A percentile compares a stretch with the other conserved stretches of the same genome.
phyloP scores from a whole-genome alignment of 2,888 invertebrate genomes.

The Zhuqinia jingwanae region DNA sequence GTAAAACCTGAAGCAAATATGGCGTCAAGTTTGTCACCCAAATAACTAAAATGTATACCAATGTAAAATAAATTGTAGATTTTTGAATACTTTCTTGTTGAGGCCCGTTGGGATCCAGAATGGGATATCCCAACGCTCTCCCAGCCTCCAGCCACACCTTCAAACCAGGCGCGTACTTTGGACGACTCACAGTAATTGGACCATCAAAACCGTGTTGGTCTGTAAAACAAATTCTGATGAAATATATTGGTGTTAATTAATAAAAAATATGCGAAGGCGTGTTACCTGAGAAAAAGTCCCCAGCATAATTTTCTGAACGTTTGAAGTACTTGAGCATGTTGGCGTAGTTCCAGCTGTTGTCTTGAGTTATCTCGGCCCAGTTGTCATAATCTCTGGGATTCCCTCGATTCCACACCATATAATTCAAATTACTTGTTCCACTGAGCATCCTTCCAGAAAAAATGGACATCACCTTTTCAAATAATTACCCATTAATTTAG shows the following conservation, averaged over 20 bases:
- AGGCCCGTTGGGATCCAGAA: constrained; percentile 68
- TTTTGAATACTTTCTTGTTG: constrained; percentile 48
- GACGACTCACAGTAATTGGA: constrained; percentile 50
- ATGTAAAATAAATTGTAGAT: too few species aligned
- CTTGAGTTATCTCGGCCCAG: constrained; percentile 51
- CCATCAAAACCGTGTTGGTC: constrained; percentile 70
- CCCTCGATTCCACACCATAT: constrained; percentile 54
- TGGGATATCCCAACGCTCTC: constrained; percentile 49
- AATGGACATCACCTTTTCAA: constrained; percentile 8
- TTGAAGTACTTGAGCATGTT: constrained; percentile 55
- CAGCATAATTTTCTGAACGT: constrained; percentile 38
- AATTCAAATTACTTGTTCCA: constrained; percentile 48
- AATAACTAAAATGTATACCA: too few species aligned
- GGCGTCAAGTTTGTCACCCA: neutral
- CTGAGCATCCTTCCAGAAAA: constrained; percentile 43
- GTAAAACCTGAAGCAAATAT: constrained; percentile 60
- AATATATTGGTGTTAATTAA: neutral
- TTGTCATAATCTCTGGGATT: constrained; percentile 31
- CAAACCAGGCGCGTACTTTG: constrained; percentile 56
- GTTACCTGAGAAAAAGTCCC: constrained; percentile 51
- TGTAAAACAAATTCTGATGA: neutral
- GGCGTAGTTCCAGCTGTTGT: constrained; percentile 44
- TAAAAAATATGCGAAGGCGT: too few species aligned
- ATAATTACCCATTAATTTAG: too few species aligned
- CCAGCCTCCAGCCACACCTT: constrained; percentile 57